Evolutionary conservation across 2,797 vertebrate genomes (phyloP).

Genomic region (Leptatherina wallacei): DNA sequence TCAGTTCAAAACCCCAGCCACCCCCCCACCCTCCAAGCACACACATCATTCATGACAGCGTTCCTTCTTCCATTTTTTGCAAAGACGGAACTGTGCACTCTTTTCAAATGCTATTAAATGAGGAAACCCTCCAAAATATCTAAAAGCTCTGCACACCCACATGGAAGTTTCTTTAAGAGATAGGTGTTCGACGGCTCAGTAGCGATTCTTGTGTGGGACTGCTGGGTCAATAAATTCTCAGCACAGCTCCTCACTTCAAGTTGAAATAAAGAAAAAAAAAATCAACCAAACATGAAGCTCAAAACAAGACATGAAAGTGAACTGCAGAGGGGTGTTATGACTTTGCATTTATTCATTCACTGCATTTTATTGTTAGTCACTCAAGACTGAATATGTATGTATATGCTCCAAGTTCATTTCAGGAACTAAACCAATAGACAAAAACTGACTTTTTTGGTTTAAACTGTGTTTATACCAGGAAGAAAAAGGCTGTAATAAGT

Average conservation of each 20-base stretch:
- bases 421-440: background rate
- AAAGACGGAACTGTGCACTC: constrained; percentile 1
- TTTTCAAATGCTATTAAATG: constrained; percentile 26
- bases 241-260: background rate
- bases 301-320: background rate
- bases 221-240: constrained; percentile 9
- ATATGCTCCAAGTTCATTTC: background rate
- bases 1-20: constrained; percentile 12
- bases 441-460: background rate
- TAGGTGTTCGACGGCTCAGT: background rate
- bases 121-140: constrained; percentile 20
- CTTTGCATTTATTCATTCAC: background rate
- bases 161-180: constrained; percentile 27
- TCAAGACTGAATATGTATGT: background rate
- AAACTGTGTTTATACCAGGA: too few species aligned
- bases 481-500: background rate
- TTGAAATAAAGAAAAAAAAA: background rate
- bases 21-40: too few species aligned
- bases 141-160: constrained; percentile 26
- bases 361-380: background rate
- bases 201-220: background rate
- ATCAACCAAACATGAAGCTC: background rate
- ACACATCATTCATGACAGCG: background rate
- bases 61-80: background rate
- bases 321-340: background rate